Evolutionary conservation across 1,140 invertebrate species (phyloP), one percentile per base, ranked within the genome.

Genomic region (Drosophila kurseongensis): DNA sequence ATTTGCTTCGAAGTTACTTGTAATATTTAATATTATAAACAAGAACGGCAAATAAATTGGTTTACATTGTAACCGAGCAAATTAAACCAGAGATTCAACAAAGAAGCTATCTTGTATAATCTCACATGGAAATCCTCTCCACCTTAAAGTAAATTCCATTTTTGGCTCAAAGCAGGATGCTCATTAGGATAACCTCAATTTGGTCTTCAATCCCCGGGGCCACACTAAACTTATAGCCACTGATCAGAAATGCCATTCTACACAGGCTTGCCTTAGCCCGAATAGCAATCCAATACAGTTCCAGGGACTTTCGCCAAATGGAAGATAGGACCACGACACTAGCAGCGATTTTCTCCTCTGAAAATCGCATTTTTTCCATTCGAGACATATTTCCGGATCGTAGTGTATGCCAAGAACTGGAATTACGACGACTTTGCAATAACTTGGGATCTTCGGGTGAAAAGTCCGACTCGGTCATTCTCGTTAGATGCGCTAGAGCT

Each of bases 361-460:
- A 18, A 18, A 18, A 18, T 18, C 1, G 1, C 18, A 2, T 35
- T 91, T 73, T 13, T 95, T 92, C 3, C 83, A 76, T 10, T 88
- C 79, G 0, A 79, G 84, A 48, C 80, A 88, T 9, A 88, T 88
- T 5, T 92, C 80, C 16, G 92, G 75, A 91, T 95, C 93, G 18
- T 92, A 92, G 76, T 96, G 96, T 29, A 96, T 91, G 4, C 93
- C 94, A 56, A 93, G 92, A 0, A 94, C 92, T 0, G 95, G 94
- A n/a, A 97, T 93, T 13, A 94, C 89, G 1, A 96, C 88, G 2
- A 93, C 74, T 94, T 93, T 54, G 95, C 93, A 45, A 95, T 93
- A 0, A 83, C 16, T 94, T 92, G 0, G 93, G 94, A 32, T 94
- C 94, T 10, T 94, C 94, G 2, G 95, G 80, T 35, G 91, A 91